Percentiles rank a stretch among this genome's conserved stretches.
These are phyloP conservation scores for Sturmia bella DNA, from an alignment of 2,888 invertebrate genomes.

Conservation along the genomic window DNA sequence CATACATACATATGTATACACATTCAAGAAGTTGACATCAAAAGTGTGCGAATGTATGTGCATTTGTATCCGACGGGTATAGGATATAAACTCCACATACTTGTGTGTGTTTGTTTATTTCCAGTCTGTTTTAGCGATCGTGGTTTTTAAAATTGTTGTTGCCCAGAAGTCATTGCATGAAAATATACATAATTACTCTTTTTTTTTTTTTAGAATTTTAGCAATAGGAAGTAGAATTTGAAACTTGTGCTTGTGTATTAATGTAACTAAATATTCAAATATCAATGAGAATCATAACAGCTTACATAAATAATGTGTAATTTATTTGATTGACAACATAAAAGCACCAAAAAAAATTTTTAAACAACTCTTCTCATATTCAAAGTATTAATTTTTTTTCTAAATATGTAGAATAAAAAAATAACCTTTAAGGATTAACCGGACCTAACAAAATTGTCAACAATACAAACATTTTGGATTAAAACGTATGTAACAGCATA, in stretches of 20 bases:
- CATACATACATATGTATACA: slow-evolving; percentile 7
- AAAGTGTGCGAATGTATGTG: not conserved
- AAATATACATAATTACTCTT: slow-evolving; percentile 7
- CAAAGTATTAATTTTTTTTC: slow-evolving; percentile 59
- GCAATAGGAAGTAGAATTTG: slow-evolving; percentile 24
- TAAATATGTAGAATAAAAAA: slow-evolving; percentile 31
- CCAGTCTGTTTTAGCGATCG: slow-evolving; percentile 28
- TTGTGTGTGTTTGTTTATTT: slow-evolving; percentile 29
- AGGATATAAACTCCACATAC: slow-evolving; percentile 1
- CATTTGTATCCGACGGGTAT: not conserved
- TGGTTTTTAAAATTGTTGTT: slow-evolving; percentile 53
- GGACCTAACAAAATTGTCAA: slow-evolving; percentile 23
- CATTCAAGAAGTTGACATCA: slow-evolving; percentile 11
- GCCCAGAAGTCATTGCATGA: slow-evolving; percentile 60
- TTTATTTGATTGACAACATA: slow-evolving; percentile 9
- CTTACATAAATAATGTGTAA: slow-evolving; percentile 8
- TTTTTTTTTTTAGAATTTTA: slow-evolving; percentile 43
- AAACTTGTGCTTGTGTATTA: slow-evolving; percentile 7
- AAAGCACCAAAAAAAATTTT: slow-evolving; percentile 19
- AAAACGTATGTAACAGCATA: slow-evolving; percentile 1
- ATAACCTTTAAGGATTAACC: slow-evolving; percentile 37
- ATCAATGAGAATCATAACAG: not conserved
- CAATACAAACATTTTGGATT: slow-evolving; percentile 7
- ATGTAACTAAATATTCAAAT: not conserved
- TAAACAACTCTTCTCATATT: slow-evolving; percentile 24